Evolutionary conservation across 2,113 vertebrate genomes (phyloP).

Genomic region (Phoxinus phoxinus): DNA sequence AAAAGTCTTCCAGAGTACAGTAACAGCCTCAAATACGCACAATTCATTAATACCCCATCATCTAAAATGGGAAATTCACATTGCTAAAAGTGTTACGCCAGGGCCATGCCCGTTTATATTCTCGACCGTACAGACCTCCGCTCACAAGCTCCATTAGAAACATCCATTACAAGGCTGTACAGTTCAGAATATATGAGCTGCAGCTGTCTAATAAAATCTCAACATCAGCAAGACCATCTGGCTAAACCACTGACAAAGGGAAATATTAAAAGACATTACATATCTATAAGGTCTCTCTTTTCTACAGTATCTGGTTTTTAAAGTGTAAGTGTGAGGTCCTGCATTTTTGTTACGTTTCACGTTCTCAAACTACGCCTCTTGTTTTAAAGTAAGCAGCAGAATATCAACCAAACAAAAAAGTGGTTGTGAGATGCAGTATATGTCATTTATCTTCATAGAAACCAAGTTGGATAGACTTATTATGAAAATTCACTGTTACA

Average conservation of each 20-base stretch:
- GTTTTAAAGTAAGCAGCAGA: neutral
- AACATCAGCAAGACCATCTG: slow-evolving; percentile 56
- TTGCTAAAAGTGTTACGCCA: slow-evolving; percentile 28
- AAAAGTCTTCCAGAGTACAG: slow-evolving; percentile 26
- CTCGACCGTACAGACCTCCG: slow-evolving; percentile 63
- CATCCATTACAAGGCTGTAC: slow-evolving; percentile 49
- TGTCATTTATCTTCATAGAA: neutral
- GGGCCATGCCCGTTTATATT: slow-evolving; percentile 38
- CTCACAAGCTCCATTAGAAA: slow-evolving; percentile 61
- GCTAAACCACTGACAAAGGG: slow-evolving; percentile 38
- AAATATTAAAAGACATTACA: slow-evolving; percentile 23
- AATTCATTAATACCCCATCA: neutral
- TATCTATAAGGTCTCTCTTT: neutral
- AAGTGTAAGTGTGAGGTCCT: neutral
- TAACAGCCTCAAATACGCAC: neutral
- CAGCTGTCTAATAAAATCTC: slow-evolving; percentile 69
- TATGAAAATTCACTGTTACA: no score
- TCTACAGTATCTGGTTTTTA: slow-evolving; percentile 4
- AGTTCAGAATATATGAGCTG: slow-evolving; percentile 61
- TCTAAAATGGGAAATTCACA: neutral
- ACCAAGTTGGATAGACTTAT: neutral
- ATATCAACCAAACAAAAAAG: neutral
- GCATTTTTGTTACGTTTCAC: neutral
- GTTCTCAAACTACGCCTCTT: neutral
- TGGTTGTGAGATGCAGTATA: neutral